Evolutionary conservation across 2,113 vertebrate species (phyloP).

Genomic region (Platysternon megacephalum): DNA sequence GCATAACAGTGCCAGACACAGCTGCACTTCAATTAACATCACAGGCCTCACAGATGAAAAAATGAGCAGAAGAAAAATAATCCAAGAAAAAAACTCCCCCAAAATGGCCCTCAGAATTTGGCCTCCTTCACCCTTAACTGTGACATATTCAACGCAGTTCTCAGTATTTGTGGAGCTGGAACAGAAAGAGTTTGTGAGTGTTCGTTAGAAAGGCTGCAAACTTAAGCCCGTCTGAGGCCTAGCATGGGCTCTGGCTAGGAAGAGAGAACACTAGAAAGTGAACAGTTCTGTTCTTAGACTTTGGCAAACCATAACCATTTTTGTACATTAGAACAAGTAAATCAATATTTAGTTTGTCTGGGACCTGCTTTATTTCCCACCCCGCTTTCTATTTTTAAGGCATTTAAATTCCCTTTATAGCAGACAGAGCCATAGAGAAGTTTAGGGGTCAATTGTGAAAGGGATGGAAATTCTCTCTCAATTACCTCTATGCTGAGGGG

Average conservation of each 20-base stretch:
- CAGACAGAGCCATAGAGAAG: neutral
- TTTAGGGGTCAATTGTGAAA: neutral
- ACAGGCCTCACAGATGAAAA: neutral
- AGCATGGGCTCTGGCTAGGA: neutral
- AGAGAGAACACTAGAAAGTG: slow-evolving; percentile 4
- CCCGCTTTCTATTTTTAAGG: neutral
- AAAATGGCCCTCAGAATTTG: neutral
- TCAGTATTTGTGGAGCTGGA: neutral
- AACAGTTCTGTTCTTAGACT: slow-evolving; percentile 47
- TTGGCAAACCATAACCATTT: slow-evolving; percentile 15
- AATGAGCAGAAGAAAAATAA: neutral
- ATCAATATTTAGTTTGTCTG: slow-evolving; percentile 50
- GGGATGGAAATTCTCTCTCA: neutral
- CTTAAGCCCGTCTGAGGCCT: slow-evolving; percentile 6
- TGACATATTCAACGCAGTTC: neutral
- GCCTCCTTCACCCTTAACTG: neutral
- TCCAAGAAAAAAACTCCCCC: neutral
- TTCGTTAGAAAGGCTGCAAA: neutral
- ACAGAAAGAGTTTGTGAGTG: neutral
- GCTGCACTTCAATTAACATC: neutral
- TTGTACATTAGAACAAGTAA: neutral
- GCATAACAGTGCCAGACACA: neutral
- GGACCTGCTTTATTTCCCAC: neutral
- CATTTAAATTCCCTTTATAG: neutral
- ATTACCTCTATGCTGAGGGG: neutral